Evolutionary conservation across 2,888 invertebrate genomes (phyloP), one percentile per base, ranked within the genome.

Genomic region (Nebria brevicollis): DNA sequence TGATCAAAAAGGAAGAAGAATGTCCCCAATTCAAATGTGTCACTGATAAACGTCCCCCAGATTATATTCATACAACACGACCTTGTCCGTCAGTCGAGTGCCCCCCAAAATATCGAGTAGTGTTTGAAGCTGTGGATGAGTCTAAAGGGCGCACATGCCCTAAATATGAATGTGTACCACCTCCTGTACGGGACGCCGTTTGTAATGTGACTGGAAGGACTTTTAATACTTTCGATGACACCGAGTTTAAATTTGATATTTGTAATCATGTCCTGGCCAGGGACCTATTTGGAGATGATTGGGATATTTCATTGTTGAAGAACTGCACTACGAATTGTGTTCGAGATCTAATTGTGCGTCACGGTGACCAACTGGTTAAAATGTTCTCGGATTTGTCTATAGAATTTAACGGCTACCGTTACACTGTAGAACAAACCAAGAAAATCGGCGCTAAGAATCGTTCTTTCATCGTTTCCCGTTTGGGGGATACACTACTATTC

Each of bases 241-340:
- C 92, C 0, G 94, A 95, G 86, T 96, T 93, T 87, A 95, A 95
- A 85, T 95, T 94, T 85, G 95, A 96, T 84, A 92, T 95, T 15
- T 97, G 96, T 88, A 93, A 94, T 89, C 96, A 97, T 87, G 92
- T 95, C 72, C 88, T 95, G 66, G 95, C 94, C 0, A 90, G 94
- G 81, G 95, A 96, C 87, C 90, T 93, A 84, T 89, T 91, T 10
- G 89, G 91, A 82, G 91, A 93, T 72, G 90, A 92, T 65, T 97
- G 96, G 95, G 92, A 91, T 74, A 91, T 96, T 73, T 91, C 93
- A 75, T 88, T 94, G 83, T 92, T 91, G 84, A 93, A 93, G 86
- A 92, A 91, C 83, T 96, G 96, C 87, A 86, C 92, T 34, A 83
- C 88, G 26, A 86, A 90, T 1, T 96, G 96, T 85, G 89, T 89